Percentiles rank a stretch among this genome's conserved stretches.
Conservation (phyloP, 2,888 invertebrate species). For the Chrysotoxum bicinctum region DNA sequence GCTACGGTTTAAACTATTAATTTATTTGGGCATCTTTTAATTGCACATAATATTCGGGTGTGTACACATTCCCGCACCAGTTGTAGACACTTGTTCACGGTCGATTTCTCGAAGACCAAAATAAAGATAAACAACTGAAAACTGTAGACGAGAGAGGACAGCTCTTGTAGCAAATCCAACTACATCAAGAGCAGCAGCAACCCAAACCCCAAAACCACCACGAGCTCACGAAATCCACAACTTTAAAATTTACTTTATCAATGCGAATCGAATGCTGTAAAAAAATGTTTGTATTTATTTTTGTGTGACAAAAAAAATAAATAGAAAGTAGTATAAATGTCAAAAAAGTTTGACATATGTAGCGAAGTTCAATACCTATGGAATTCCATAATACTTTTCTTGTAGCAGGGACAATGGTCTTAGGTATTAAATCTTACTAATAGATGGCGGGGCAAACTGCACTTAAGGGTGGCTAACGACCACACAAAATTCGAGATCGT, state of each 20-base stretch:
- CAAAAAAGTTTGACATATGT: not conserved
- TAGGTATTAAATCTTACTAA: not conserved
- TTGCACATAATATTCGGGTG: conserved; percentile 51
- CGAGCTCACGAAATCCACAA: too few species aligned
- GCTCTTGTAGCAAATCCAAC: conserved; percentile 4
- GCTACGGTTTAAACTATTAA: conserved; percentile 10
- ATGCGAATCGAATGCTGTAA: not conserved
- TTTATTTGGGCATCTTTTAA: conserved; percentile 34
- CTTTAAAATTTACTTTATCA: too few species aligned
- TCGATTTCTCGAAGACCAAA: not conserved
- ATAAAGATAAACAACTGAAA: not conserved
- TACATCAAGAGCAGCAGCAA: not conserved
- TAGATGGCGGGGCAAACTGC: too few species aligned
- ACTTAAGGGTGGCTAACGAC: too few species aligned
- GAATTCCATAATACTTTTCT: not conserved
- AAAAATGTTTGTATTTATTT: not conserved
- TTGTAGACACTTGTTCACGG: conserved; percentile 18
- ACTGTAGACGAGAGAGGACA: not conserved
- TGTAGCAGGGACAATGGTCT: not conserved
- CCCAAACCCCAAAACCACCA: not conserved
- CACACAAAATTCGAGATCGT: too few species aligned
- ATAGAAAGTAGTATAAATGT: not conserved
- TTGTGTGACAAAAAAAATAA: not conserved
- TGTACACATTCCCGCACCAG: conserved; percentile 53
- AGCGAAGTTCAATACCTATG: not conserved